A percentile compares a stretch with the other conserved stretches of the same genome.
phyloP scores from a whole-genome alignment of 2,797 vertebrate genomes.

The Moxostoma hubbsi region DNA sequence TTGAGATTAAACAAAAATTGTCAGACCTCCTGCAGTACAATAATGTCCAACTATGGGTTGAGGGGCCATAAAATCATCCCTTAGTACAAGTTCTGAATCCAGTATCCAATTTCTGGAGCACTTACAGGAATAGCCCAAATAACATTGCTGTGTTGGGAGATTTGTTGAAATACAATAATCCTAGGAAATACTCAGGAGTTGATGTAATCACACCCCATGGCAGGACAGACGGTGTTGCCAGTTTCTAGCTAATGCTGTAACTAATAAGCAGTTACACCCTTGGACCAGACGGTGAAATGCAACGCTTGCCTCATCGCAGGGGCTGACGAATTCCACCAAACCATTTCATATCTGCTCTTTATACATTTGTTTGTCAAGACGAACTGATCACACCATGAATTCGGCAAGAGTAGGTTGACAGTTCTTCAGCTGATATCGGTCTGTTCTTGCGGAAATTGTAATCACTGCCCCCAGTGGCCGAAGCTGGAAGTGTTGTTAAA shows the following conservation, averaged over 20 bases:
- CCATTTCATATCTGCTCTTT: too few relatives aligned
- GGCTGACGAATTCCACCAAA: neutral
- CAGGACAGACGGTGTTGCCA: conserved; percentile 27
- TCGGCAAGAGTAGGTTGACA: too few relatives aligned
- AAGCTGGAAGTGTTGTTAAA: too few relatives aligned
- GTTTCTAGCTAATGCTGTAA: conserved; percentile 17
- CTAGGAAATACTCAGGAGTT: neutral
- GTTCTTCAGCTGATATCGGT: too few relatives aligned
- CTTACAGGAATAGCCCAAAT: conserved; percentile 9
- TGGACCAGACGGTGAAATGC: conserved; percentile 22
- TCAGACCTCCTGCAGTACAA: too few relatives aligned
- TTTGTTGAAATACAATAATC: conserved; percentile 29
- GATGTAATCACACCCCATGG: conserved; percentile 7
- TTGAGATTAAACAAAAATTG: too few relatives aligned
- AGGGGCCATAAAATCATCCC: neutral
- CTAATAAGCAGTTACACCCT: conserved; percentile 47
- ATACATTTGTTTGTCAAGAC: too few relatives aligned
- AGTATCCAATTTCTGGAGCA: conserved; percentile 43
- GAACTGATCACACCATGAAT: too few relatives aligned
- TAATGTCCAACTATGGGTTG: neutral
- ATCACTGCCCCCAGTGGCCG: too few relatives aligned
- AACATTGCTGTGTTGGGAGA: conserved; percentile 12
- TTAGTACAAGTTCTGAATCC: neutral
- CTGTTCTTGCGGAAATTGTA: too few relatives aligned
- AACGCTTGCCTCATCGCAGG: conserved; percentile 2